Conservation (phyloP, 2,113 vertebrate species). For the Elaphurus davidianus region DNA sequence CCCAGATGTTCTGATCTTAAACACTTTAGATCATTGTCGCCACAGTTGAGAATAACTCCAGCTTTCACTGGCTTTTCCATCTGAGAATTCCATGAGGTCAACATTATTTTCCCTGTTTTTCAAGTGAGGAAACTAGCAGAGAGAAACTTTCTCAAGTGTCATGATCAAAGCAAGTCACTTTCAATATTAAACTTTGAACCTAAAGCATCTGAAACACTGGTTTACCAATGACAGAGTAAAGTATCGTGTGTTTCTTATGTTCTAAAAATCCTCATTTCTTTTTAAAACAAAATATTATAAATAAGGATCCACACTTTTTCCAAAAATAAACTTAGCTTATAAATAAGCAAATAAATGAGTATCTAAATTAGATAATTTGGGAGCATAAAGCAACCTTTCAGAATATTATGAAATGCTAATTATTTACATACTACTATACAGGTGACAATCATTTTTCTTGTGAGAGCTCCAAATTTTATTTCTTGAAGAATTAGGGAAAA, state of each 20-base stretch:
- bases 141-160: not conserved
- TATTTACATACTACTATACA: not conserved
- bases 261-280: not conserved
- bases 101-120: constrained; percentile 9
- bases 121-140: not conserved
- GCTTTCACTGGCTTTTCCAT: not conserved
- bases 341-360: not conserved
- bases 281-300: not conserved
- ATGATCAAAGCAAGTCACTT: constrained; percentile 24
- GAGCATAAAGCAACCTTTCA: not conserved
- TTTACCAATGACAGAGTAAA: not conserved
- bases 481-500: not conserved
- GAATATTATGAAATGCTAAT: not conserved
- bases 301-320: not conserved
- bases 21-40: not conserved
- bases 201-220: not conserved
- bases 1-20: constrained; percentile 19
- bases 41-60: not conserved
- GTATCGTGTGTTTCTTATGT: not conserved
- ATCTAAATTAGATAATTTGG: not conserved
- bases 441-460: not conserved
- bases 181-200: constrained; percentile 16
- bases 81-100: not conserved
- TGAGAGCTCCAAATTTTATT: not conserved
- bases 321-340: not conserved